Conservation (phyloP, 2,888 invertebrate genomes). For the Andrena bicolor region DNA sequence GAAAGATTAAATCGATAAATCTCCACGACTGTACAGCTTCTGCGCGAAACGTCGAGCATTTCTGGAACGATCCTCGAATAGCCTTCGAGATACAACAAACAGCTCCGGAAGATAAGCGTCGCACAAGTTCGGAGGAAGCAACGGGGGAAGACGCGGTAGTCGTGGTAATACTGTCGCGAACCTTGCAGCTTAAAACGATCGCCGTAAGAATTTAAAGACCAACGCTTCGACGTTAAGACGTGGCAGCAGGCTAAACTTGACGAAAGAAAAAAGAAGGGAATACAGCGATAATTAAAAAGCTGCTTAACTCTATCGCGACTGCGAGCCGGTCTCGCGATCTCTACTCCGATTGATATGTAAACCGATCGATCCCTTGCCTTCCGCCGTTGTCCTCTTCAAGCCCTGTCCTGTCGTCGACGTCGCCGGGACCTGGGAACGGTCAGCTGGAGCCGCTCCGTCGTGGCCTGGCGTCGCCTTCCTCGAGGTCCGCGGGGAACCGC, state of each 20-base stretch:
- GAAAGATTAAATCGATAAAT: background rate
- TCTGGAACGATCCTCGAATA: constrained; percentile 16
- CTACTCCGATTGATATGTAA: background rate
- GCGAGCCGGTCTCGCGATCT: background rate
- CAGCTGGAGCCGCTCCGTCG: background rate
- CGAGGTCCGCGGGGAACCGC: constrained; percentile 30
- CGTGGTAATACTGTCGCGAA: constrained; percentile 80
- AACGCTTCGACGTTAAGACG: background rate
- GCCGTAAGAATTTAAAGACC: background rate
- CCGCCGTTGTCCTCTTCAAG: constrained; percentile 33
- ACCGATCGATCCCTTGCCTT: constrained; percentile 27
- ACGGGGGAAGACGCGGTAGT: constrained; percentile 62
- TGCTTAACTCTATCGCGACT: background rate
- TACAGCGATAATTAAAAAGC: background rate
- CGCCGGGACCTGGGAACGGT: constrained; percentile 1
- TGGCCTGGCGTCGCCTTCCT: constrained; percentile 16
- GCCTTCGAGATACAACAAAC: background rate
- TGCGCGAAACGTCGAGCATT: background rate
- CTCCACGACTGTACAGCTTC: background rate
- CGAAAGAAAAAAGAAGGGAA: constrained; percentile 9
- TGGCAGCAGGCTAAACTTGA: background rate
- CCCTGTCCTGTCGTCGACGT: constrained; percentile 37
- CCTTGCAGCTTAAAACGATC: constrained; percentile 1
- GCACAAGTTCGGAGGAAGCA: constrained; percentile 35
- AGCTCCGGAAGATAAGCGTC: constrained; percentile 37